These are phyloP conservation scores for Lagria hirta DNA, from an alignment of 2,888 invertebrate species.

Conservation along the genomic window DNA sequence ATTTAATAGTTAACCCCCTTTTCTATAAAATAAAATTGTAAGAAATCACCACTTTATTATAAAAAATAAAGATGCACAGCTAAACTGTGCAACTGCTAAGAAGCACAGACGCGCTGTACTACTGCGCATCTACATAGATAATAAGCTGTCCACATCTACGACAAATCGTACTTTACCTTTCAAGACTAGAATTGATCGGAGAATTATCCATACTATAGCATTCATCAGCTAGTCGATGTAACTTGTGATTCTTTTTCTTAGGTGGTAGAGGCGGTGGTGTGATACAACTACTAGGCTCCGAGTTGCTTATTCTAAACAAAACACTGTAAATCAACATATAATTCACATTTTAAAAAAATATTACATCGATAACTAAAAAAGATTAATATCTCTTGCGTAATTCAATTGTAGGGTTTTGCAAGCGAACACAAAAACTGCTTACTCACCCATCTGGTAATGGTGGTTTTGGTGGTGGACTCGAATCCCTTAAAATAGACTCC, in stretches of 20 bases:
- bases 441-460: constrained; percentile 67
- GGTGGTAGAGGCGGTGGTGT: constrained; percentile 80
- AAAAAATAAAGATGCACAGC: too few species aligned
- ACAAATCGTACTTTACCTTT: constrained; percentile 54
- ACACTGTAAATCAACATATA: constrained; percentile 24
- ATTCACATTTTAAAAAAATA: too few species aligned
- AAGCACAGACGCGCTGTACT: too few species aligned
- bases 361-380: too few species aligned
- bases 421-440: constrained; percentile 11
- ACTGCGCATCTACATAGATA: too few species aligned
- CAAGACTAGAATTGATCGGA: constrained; percentile 66
- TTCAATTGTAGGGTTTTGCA: too few species aligned
- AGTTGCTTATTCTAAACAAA: constrained; percentile 34
- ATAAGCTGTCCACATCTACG: too few species aligned
- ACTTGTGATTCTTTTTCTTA: constrained; percentile 61
- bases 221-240: constrained; percentile 56
- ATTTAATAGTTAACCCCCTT: too few species aligned
- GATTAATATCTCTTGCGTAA: too few species aligned
- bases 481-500: constrained; percentile 73
- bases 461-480: constrained; percentile 83
- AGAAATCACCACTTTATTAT: too few species aligned
- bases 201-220: constrained; percentile 59
- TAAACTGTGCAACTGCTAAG: too few species aligned
- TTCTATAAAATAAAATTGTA: too few species aligned
- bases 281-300: constrained; percentile 46